Evolutionary conservation across 2,888 invertebrate genomes (phyloP).

Genomic region (Argyresthia albistria): DNA sequence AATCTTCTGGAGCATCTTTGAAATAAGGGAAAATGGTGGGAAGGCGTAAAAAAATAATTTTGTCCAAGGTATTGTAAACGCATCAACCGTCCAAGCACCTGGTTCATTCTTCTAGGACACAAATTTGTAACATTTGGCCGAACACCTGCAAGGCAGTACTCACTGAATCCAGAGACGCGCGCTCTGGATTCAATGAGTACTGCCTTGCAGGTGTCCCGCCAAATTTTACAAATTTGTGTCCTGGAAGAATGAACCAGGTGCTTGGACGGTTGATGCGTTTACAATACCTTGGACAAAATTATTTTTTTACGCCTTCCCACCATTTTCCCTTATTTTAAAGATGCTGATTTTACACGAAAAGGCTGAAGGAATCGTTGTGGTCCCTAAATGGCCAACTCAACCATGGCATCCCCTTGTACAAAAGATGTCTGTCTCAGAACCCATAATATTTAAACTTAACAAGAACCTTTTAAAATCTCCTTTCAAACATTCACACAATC

Average conservation of each 20-base stretch:
- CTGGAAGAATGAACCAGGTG: background rate
- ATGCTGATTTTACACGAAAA: conserved; percentile 19
- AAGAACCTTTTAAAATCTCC: conserved; percentile 6
- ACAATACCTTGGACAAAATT: background rate
- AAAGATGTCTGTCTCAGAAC: conserved; percentile 3
- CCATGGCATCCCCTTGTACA: conserved; percentile 23
- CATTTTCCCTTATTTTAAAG: conserved; percentile 2
- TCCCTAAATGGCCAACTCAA: conserved; percentile 20
- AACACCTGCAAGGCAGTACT: too few relatives aligned
- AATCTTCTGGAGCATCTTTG: too few relatives aligned
- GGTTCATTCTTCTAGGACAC: too few relatives aligned
- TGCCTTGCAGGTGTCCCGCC: too few relatives aligned
- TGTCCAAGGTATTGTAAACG: too few relatives aligned
- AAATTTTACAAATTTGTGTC: background rate
- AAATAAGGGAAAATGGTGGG: too few relatives aligned
- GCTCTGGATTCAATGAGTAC: too few relatives aligned
- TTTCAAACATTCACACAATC: conserved; percentile 7
- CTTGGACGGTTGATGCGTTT: background rate
- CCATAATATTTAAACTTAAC: conserved; percentile 6
- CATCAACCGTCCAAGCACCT: too few relatives aligned
- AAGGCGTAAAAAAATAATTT: too few relatives aligned
- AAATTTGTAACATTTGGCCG: too few relatives aligned
- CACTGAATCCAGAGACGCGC: too few relatives aligned
- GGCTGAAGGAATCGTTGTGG: conserved; percentile 22
- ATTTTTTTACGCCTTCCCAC: background rate